These are phyloP conservation scores for Vulpes ferrilata DNA, from an alignment of 2,113 vertebrate genomes.

Conservation along the genomic window DNA sequence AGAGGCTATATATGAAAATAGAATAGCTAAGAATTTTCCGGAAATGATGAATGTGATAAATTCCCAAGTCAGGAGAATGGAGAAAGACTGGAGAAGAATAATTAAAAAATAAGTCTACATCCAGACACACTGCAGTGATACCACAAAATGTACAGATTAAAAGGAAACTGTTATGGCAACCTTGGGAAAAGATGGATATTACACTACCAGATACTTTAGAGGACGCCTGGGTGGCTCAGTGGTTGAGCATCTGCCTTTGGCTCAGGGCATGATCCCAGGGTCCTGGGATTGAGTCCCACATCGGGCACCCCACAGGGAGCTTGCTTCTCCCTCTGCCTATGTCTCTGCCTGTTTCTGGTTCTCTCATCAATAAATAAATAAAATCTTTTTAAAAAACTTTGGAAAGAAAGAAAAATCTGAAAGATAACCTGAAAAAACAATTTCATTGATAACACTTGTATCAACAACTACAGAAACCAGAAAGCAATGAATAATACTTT, in stretches of 20 bases:
- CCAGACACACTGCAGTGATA: background rate
- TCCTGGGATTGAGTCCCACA: too few relatives aligned
- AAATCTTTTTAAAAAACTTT: background rate
- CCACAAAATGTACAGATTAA: background rate
- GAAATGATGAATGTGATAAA: constrained; percentile 34
- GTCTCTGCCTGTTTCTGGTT: too few relatives aligned
- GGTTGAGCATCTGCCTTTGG: too few relatives aligned
- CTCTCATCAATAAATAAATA: too few relatives aligned
- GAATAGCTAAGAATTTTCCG: background rate
- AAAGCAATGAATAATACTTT: background rate
- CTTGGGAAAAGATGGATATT: background rate
- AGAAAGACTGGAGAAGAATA: background rate
- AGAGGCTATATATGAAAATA: background rate
- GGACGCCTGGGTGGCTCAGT: too few relatives aligned
- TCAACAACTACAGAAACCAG: background rate
- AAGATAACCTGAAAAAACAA: background rate
- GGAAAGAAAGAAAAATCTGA: constrained; percentile 2
- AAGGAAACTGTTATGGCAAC: background rate
- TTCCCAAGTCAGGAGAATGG: background rate
- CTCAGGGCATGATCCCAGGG: too few relatives aligned
- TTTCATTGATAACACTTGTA: background rate
- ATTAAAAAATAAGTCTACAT: background rate
- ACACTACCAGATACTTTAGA: background rate
- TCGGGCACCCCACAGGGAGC: too few relatives aligned
- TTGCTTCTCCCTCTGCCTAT: too few relatives aligned